Evolutionary conservation across 2,888 invertebrate species (phyloP), one percentile per base, ranked within the genome.

Genomic region (Phyllotreta striolata): DNA sequence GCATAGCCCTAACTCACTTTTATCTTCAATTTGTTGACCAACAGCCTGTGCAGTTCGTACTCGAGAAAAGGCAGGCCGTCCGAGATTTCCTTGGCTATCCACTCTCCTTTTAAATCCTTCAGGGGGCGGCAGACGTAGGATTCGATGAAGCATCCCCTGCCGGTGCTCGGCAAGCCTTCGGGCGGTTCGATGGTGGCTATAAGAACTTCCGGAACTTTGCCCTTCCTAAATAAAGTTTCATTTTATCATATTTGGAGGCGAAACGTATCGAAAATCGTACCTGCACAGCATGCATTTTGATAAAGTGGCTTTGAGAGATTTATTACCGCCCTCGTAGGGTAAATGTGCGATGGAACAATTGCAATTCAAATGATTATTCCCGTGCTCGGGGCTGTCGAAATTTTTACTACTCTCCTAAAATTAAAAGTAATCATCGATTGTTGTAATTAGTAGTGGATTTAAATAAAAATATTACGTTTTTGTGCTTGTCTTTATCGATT

Each of bases 61-160:
- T 98, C 98, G 59, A 98, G 82, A 83, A 98, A 98, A 0, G 98
- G 98, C 59, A 98, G 84, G 73, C 93, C 93, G 83, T 98, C 94
- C 0, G 96, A 96, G 64, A 98, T 93, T 83, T 98, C 97, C 73
- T 96, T 90, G 3, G 98, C 95, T 71, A 92, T 91, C 0, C 91
- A 85, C 82, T 96, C 96, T 0, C 93, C 91, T 8, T 91, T 87
- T 6, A 90, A 85, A 71, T 93, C 92, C 49, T 90, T 88, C 70
- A 95, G 89, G 0, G 89, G 85, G 47, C 93, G 87, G 57, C 92
- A 89, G 0, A 92, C 91, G 70, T 91, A 91, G 56, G 88, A 87
- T 77, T 91, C 90, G 67, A 91, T 84, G 67, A 91, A 86, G 67
- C 88, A 88, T 5, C 86, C 85, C 71, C 88, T 86, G 1, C 93